Evolutionary conservation across 2,888 invertebrate species (phyloP).

Genomic region (Dioctria linearis): DNA sequence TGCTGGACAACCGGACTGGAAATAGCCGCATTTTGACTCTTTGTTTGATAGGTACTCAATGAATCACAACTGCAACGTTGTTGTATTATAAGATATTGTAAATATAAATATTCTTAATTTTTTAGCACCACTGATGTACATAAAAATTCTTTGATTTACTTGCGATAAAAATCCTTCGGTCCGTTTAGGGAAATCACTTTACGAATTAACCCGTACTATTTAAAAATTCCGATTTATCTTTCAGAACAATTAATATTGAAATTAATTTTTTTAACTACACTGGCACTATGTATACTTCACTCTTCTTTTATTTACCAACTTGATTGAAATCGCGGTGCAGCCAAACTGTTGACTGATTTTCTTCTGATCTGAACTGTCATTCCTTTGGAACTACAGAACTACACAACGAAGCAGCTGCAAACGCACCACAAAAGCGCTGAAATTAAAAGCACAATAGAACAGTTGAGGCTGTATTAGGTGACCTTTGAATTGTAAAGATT

Average conservation of each 20-base stretch:
- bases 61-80: not conserved
- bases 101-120: too few species aligned
- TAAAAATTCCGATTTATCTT: not conserved
- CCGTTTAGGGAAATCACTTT: not conserved
- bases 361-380: conserved; percentile 7
- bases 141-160: not conserved
- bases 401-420: not conserved
- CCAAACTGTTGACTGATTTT: conserved; percentile 1
- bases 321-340: not conserved
- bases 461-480: conserved; percentile 3
- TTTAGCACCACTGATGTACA: too few species aligned
- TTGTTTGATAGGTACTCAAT: not conserved
- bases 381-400: not conserved
- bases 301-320: not conserved
- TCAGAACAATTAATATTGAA: too few species aligned
- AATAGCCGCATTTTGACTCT: conserved; percentile 68
- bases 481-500: not conserved
- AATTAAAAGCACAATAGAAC: not conserved
- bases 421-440: not conserved
- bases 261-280: too few species aligned
- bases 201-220: not conserved
- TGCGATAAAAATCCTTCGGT: not conserved
- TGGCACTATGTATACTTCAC: not conserved
- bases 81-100: too few species aligned
- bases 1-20: conserved; percentile 69